Base-by-base conservation (phyloP, 2,113 vertebrate species). In the Varanus salvator region DNA sequence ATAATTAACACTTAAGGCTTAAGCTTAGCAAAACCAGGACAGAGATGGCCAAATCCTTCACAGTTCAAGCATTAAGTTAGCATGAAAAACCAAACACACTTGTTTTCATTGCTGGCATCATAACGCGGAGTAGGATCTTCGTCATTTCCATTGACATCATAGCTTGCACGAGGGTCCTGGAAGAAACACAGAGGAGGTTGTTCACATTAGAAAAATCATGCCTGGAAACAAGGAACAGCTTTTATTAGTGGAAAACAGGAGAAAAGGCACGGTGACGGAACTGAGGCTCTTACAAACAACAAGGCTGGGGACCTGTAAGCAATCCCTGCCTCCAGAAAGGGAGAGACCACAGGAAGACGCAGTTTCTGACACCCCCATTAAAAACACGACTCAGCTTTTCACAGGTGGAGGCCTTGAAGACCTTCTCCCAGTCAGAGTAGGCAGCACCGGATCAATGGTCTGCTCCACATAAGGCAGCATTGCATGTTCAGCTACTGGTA, bases 131-230 rank as follows among this genome's bases (percentile, higher is more conserved):
- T 98, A 0, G 98, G 98, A 84, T 99, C 98, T 0, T 98, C 97
- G 93, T 99, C 98, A 0, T 99, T 98, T 27, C 98, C 98, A 0
- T 99, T 99, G 92, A 99, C 97, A 3, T 99, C 98, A 0, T 98
- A 99, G 93, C 98, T 99, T 3, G 98, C 98, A 0, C 98, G 97
- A 84, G 98, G 97, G 87, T 99, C 98, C 98, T 99, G 85, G 78
- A 95, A 94, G 90, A n/a, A n/a, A 14, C 11, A 52, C 64, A 69
- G n/a, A 17, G 44, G 15, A 89, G 0, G 0, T 89, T 48, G 80
- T 50, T 68, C 80, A 15, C 9, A 0, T 96, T 87, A 97, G 87
- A 2, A 21, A 60, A n/a, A 23, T 8, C 38, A 44, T 1, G 38
- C 38, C 38, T 44, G 38, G 38, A 44, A 44, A 44, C 38, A 44